A percentile compares a stretch with the other conserved stretches of the same genome.
phyloP scores from a whole-genome alignment of 23 tunicate species.

The Halocynthia aurantium region DNA sequence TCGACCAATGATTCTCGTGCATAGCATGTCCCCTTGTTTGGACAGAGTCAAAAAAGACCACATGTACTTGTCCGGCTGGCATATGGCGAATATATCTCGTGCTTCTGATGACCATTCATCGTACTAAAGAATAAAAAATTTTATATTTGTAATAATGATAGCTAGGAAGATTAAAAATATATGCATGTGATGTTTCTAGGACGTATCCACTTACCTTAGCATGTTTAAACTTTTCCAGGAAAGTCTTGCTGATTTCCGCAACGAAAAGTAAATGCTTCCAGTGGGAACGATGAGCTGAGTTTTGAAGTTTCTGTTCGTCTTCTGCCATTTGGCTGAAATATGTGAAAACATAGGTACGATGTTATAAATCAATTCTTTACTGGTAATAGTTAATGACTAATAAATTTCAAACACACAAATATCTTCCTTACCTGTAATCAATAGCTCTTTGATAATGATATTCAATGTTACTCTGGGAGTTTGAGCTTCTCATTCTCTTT shows the following conservation, averaged over 20 bases:
- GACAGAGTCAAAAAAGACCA: slow-evolving; percentile 80
- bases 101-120: slow-evolving; percentile 95
- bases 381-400: too few species aligned
- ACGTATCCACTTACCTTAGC: slow-evolving; percentile 34
- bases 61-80: slow-evolving; percentile 77
- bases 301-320: slow-evolving; percentile 37
- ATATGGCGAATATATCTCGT: slow-evolving; percentile 80
- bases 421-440: slow-evolving; percentile 56
- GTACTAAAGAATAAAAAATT: slow-evolving; percentile 35
- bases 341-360: background rate
- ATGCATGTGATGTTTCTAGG: too few species aligned
- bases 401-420: background rate
- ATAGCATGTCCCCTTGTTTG: slow-evolving; percentile 76
- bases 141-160: background rate
- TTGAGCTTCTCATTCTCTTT: slow-evolving; percentile 81
- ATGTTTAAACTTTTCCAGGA: slow-evolving; percentile 34
- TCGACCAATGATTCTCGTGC: slow-evolving; percentile 55
- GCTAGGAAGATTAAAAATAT: too few species aligned
- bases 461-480: slow-evolving; percentile 70
- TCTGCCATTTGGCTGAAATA: slow-evolving; percentile 43
- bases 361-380: background rate
- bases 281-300: slow-evolving; percentile 37
- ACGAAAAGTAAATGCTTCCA: slow-evolving; percentile 85
- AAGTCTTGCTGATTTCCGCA: slow-evolving; percentile 37
- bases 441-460: slow-evolving; percentile 70